Percentiles rank a stretch among this genome's conserved stretches.
Conservation (phyloP, 1,140 invertebrate genomes). For the Ceratina australensis region DNA sequence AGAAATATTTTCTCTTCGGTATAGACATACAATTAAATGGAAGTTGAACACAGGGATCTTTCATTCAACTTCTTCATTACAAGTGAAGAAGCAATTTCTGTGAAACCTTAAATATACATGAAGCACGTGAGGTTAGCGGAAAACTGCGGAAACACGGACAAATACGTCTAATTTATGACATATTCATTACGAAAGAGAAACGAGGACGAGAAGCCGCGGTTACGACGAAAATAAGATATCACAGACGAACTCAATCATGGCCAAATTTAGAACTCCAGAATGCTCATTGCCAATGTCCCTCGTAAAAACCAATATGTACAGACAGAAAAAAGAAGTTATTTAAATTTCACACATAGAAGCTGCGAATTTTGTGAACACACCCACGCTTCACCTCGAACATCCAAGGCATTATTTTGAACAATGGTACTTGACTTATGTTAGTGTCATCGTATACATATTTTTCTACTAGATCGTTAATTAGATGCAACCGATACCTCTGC, state of each 20-base stretch:
- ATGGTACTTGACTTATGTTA: background rate
- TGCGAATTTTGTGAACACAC: background rate
- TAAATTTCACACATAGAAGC: background rate
- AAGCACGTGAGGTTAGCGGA: background rate
- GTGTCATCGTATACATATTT: background rate
- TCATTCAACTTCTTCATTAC: background rate
- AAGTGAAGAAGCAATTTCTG: background rate
- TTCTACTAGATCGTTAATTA: background rate
- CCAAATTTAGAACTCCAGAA: constrained; percentile 52
- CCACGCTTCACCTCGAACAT: background rate
- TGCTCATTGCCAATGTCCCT: background rate
- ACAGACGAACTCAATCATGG: constrained; percentile 14
- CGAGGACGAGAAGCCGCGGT: background rate
- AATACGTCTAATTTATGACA: background rate
- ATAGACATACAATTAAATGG: background rate
- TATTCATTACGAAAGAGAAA: background rate
- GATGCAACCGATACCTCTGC: too few species aligned
- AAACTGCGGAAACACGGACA: background rate
- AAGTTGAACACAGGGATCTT: background rate
- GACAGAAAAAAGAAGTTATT: background rate
- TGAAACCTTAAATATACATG: background rate
- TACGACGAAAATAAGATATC: constrained; percentile 25
- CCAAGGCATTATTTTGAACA: background rate
- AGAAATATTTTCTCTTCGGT: background rate
- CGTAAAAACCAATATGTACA: background rate